phyloP scores from a whole-genome alignment of 2,113 vertebrate genomes.

The Gasterosteus aculeatus region DNA sequence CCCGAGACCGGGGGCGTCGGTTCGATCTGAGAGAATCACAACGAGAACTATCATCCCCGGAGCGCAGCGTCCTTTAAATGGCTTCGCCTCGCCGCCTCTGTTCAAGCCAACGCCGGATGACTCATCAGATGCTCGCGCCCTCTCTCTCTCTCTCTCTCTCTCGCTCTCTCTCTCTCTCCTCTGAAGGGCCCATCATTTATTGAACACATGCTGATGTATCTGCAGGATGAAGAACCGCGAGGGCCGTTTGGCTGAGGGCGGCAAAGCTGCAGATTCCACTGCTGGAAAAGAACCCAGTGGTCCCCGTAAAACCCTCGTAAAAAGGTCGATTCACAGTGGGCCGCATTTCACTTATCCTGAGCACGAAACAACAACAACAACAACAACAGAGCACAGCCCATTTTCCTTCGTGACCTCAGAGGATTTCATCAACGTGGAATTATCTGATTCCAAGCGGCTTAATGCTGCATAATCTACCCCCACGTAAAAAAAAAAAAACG shows the following conservation, averaged over 20 bases:
- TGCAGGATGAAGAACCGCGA: slow-evolving; percentile 40
- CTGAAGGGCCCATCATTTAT: slow-evolving; percentile 57
- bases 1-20: background rate
- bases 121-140: slow-evolving; percentile 53
- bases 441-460: slow-evolving; percentile 75
- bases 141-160: slow-evolving; percentile 23
- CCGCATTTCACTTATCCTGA: background rate
- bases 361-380: slow-evolving; percentile 40
- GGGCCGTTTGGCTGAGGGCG: background rate
- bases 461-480: slow-evolving; percentile 73
- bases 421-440: slow-evolving; percentile 71
- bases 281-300: background rate
- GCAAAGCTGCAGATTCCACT: background rate
- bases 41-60: slow-evolving; percentile 10
- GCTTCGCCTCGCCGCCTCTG: slow-evolving; percentile 14
- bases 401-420: slow-evolving; percentile 64
- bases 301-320: slow-evolving; percentile 12
- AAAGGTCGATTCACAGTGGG: slow-evolving; percentile 9
- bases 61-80: slow-evolving; percentile 26
- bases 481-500: slow-evolving; percentile 65
- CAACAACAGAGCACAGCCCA: slow-evolving; percentile 35
- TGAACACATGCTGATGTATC: slow-evolving; percentile 51
- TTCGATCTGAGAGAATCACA: slow-evolving; percentile 1
- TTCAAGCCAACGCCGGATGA: slow-evolving; percentile 38
- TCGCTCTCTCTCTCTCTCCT: slow-evolving; percentile 23